These are phyloP conservation scores for Zosterops hypoxanthus DNA, from an alignment of 2,113 vertebrate genomes.

Conservation along the genomic window DNA sequence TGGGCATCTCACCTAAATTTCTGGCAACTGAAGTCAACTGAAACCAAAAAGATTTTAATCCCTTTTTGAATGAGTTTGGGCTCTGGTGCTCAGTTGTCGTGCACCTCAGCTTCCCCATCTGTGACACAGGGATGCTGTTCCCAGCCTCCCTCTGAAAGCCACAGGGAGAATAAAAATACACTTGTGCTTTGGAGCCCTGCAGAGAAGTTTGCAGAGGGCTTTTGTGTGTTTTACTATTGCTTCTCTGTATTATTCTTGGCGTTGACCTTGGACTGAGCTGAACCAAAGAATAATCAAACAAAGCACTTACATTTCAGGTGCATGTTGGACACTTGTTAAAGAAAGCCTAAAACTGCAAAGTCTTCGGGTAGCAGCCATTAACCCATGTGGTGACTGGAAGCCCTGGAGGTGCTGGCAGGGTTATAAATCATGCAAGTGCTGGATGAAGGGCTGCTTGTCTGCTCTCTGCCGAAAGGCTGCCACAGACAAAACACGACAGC, in stretches of 20 bases:
- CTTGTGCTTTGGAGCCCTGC: neutral
- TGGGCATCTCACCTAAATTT: neutral
- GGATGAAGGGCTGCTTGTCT: neutral
- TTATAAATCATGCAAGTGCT: conserved; percentile 15
- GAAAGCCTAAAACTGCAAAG: neutral
- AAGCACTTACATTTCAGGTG: conserved; percentile 19
- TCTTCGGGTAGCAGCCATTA: conserved; percentile 11
- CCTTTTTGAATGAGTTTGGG: neutral
- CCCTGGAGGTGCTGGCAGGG: neutral
- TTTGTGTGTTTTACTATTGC: conserved; percentile 26
- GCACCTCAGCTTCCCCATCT: neutral
- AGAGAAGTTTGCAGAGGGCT: conserved; percentile 8
- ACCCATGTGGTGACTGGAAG: neutral
- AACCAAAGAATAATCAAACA: neutral
- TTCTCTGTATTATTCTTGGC: conserved; percentile 13
- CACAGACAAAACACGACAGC: neutral
- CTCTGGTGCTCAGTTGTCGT: neutral
- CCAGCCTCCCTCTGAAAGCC: neutral
- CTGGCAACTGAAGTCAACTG: neutral
- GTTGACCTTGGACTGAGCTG: conserved; percentile 42
- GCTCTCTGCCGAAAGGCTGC: neutral
- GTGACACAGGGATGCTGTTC: neutral
- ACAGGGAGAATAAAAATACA: neutral
- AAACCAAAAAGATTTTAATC: neutral
- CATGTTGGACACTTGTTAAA: conserved; percentile 8